These are phyloP conservation scores for Clangula hyemalis DNA, from an alignment of 2,797 vertebrate species.

Conservation along the genomic window DNA sequence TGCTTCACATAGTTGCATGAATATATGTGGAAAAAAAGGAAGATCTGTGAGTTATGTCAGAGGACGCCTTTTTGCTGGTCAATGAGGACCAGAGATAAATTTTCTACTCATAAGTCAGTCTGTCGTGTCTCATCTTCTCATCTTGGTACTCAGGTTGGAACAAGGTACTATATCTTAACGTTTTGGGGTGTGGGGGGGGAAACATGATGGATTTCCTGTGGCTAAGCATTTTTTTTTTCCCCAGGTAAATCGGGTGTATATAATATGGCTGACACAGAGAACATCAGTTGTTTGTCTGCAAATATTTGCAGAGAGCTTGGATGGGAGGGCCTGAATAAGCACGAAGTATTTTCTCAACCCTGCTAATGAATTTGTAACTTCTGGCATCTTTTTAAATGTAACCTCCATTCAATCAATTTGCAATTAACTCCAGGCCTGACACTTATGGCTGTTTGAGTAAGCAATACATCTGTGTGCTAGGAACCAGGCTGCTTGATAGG, in stretches of 20 bases:
- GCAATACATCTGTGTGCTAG: not conserved
- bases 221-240: not conserved
- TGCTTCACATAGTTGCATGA: not conserved
- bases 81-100: not conserved
- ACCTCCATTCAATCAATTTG: constrained; percentile 20
- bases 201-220: not conserved
- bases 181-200: not conserved
- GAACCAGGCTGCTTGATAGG: not conserved
- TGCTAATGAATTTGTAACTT: constrained; percentile 16
- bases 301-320: not conserved
- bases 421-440: constrained; percentile 34
- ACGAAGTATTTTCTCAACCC: not conserved
- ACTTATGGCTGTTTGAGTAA: not conserved
- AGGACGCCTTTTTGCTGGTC: not conserved
- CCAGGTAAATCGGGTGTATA: not conserved
- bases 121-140: not conserved
- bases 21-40: not conserved
- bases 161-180: not conserved
- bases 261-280: not conserved
- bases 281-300: not conserved
- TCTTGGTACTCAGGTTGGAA: not conserved
- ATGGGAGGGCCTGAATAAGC: not conserved
- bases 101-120: not conserved
- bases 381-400: not conserved
- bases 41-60: not conserved